Conservation (phyloP, 2,888 invertebrate genomes). For the Drosophila nigritarsus region DNA sequence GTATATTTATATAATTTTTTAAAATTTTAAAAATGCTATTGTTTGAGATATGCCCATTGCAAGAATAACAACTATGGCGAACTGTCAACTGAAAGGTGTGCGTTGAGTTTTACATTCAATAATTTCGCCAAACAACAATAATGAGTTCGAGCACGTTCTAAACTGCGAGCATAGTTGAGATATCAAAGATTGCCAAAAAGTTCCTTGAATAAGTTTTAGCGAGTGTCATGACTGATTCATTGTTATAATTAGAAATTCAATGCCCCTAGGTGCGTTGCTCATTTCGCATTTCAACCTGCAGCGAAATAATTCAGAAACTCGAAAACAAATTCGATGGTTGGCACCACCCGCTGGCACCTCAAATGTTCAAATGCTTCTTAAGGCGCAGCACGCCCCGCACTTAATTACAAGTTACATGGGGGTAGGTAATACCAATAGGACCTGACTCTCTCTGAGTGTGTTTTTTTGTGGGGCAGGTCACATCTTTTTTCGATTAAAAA, state of each 20-base stretch:
- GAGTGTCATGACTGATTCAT: slow-evolving; percentile 35
- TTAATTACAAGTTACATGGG: slow-evolving; percentile 68
- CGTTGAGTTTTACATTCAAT: background rate
- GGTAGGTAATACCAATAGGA: slow-evolving; percentile 23
- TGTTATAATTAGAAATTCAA: slow-evolving; percentile 47
- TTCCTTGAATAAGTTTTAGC: slow-evolving; percentile 21
- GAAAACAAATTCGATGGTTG: slow-evolving; percentile 37
- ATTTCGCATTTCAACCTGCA: slow-evolving; percentile 31
- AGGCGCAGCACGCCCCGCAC: slow-evolving; percentile 64
- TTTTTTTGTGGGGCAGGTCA: slow-evolving; percentile 29
- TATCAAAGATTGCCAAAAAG: slow-evolving; percentile 2
- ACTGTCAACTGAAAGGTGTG: background rate
- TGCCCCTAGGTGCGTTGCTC: slow-evolving; percentile 40
- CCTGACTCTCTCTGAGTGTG: background rate
- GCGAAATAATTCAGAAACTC: slow-evolving; percentile 30
- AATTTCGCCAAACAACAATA: background rate
- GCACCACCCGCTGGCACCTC: slow-evolving; percentile 16
- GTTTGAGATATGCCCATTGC: background rate
- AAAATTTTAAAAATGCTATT: background rate
- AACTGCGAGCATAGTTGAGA: slow-evolving; percentile 1
- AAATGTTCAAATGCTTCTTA: slow-evolving; percentile 13
- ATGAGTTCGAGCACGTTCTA: slow-evolving; percentile 19
- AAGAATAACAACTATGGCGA: background rate
- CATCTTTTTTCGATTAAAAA: slow-evolving; percentile 80
- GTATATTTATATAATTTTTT: background rate